phyloP scores from a whole-genome alignment of 1,140 invertebrate genomes.

The Leptinotarsa undecemlineata region DNA sequence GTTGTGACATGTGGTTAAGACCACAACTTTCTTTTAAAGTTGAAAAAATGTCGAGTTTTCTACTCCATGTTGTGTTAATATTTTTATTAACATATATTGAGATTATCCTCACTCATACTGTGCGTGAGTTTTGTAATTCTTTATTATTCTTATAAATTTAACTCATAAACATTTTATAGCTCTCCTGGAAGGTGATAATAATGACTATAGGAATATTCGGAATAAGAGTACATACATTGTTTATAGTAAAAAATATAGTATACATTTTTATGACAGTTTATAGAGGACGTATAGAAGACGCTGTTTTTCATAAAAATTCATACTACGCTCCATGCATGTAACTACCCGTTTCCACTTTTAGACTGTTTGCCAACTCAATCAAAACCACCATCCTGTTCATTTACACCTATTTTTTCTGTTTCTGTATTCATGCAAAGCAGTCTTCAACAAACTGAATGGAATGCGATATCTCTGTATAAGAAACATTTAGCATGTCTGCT shows the following conservation, averaged over 20 bases:
- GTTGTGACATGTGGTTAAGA: no score
- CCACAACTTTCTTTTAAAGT: no score
- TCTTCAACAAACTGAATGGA: conserved; percentile 16
- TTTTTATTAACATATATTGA: no score
- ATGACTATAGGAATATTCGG: no score
- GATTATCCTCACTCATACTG: no score
- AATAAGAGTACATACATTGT: no score
- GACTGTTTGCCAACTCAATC: not conserved
- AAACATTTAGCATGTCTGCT: conserved; percentile 41
- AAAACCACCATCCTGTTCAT: conserved; percentile 21
- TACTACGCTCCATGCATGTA: not conserved
- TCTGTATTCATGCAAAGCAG: not conserved
- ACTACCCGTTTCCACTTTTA: not conserved
- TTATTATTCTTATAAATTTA: no score
- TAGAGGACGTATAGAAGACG: not conserved
- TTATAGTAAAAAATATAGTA: not conserved
- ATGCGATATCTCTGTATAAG: conserved; percentile 29
- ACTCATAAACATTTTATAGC: no score
- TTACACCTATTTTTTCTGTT: conserved; percentile 26
- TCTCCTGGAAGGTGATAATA: no score
- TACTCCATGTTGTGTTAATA: no score
- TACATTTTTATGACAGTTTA: not conserved
- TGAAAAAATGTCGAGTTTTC: no score
- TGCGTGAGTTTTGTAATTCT: no score
- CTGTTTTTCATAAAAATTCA: not conserved